A percentile compares a stretch with the other conserved stretches of the same genome.
phyloP scores from a whole-genome alignment of 2,113 vertebrate species.

The Pomatorhinus ruficollis region DNA sequence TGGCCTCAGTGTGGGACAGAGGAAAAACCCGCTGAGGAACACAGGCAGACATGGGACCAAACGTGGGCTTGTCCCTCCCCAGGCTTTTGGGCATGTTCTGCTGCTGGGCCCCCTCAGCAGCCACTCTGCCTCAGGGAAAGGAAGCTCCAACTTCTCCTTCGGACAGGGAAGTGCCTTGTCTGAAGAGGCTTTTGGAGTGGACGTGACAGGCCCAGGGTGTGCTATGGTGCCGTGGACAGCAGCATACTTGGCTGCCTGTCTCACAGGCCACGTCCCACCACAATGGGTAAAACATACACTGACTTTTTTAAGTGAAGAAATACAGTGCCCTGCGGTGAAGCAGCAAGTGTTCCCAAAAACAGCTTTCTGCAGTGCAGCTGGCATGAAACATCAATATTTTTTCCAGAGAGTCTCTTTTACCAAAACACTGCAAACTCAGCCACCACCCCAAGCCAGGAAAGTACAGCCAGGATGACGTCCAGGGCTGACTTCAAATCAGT shows the following conservation, averaged over 20 bases:
- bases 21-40: not conserved
- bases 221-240: not conserved
- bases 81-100: fast-evolving
- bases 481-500: not conserved
- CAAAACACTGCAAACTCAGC: not conserved
- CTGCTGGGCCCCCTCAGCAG: not conserved
- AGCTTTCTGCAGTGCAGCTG: not conserved
- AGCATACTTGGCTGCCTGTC: not conserved
- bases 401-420: not conserved
- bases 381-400: not conserved
- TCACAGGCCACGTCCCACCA: not conserved
- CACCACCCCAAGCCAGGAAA: fast-evolving
- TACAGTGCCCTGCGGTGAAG: not conserved
- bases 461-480: not conserved
- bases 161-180: not conserved
- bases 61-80: fast-evolving
- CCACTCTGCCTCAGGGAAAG: not conserved
- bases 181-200: not conserved
- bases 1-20: fast-evolving
- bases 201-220: fast-evolving
- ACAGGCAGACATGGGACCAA: fast-evolving
- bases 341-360: not conserved
- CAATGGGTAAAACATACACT: not conserved
- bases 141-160: not conserved
- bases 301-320: not conserved